A percentile compares a stretch with the other conserved stretches of the same genome.
Conservation (phyloP, 2,888 invertebrate genomes). For the Nesidiocoris tenuis region DNA sequence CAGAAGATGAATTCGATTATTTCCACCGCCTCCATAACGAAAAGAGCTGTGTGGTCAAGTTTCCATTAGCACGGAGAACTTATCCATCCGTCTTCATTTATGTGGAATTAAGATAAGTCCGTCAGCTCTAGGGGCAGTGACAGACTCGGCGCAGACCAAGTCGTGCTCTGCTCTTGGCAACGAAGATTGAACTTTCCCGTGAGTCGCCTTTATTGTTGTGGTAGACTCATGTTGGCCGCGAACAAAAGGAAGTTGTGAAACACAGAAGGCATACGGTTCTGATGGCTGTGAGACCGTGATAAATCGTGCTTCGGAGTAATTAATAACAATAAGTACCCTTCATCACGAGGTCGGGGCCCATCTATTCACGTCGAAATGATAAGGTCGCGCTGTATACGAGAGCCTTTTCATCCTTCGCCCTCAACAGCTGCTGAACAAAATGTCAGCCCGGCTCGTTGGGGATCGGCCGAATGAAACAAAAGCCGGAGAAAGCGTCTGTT, state of each 20-base stretch:
- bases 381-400: constrained; percentile 8
- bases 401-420: not conserved
- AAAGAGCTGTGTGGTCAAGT: not conserved
- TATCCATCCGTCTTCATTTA: constrained; percentile 31
- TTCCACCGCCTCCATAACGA: not conserved
- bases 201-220: constrained; percentile 20
- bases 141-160: not conserved
- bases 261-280: constrained; percentile 32
- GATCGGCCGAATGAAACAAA: not conserved
- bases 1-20: too few species aligned
- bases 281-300: constrained; percentile 30
- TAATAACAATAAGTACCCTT: constrained; percentile 40
- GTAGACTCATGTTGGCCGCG: constrained; percentile 36
- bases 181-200: constrained; percentile 18
- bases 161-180: constrained; percentile 5
- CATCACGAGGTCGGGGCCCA: constrained; percentile 34
- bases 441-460: not conserved
- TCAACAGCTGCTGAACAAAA: not conserved
- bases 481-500: too few species aligned
- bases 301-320: constrained; percentile 39
- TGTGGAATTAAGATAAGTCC: constrained; percentile 26
- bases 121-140: constrained; percentile 1
- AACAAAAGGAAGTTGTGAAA: constrained; percentile 41
- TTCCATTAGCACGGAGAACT: constrained; percentile 6
- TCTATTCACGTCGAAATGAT: constrained; percentile 33